Percentiles rank a stretch among this genome's conserved stretches.
Conservation (phyloP, 2,113 vertebrate genomes). For the Hystrix brachyura region DNA sequence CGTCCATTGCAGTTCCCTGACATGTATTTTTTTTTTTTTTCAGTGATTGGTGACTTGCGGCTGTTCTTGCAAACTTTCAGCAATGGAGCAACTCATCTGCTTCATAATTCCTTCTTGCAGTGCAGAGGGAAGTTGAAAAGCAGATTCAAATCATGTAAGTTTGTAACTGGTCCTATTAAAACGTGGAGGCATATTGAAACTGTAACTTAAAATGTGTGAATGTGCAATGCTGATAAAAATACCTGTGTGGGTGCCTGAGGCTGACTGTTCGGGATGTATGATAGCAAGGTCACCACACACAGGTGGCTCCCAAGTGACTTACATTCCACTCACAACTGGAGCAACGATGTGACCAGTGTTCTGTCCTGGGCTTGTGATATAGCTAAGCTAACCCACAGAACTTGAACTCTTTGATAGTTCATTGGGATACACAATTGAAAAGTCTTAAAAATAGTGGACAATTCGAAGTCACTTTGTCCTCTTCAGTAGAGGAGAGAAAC, state of each 20-base stretch:
- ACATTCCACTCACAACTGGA: not conserved
- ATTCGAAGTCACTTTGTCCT: not conserved
- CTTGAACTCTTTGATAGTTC: not conserved
- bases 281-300: not conserved
- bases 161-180: not conserved
- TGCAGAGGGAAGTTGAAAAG: not conserved
- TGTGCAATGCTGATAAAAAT: not conserved
- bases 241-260: not conserved
- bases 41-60: not conserved
- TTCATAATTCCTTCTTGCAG: not conserved
- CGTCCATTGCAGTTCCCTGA: not conserved
- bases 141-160: not conserved
- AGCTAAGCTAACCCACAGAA: not conserved
- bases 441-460: not conserved
- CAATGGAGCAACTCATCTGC: not conserved
- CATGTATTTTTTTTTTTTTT: not conserved
- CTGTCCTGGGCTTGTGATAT: not conserved
- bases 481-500: not conserved
- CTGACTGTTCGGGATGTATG: not conserved
- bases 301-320: not conserved
- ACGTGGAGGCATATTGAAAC: not conserved
- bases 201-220: not conserved
- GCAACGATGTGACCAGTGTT: not conserved
- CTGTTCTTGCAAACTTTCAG: not conserved
- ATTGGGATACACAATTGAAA: not conserved